Evolutionary conservation across 92 coral and sea anemone species (phyloP).

Genomic region (Phenganax stokvisi): DNA sequence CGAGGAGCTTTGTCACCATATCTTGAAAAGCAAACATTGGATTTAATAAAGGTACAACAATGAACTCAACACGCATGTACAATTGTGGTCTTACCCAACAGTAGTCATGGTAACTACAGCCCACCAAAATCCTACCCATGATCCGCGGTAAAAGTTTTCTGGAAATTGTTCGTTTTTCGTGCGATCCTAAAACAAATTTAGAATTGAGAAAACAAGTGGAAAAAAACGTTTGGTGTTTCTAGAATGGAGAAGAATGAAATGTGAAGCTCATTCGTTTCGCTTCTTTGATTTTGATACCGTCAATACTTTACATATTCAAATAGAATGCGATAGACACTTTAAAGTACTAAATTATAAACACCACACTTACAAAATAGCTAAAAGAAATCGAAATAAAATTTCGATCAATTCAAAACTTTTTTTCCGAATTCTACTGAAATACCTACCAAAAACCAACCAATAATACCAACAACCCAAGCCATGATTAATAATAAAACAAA

Average conservation of each 20-base stretch:
- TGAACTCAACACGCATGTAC: neutral
- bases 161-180: constrained; percentile 32
- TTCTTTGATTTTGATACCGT: neutral
- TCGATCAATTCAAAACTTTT: no score
- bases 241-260: neutral
- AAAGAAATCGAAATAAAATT: no score
- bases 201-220: neutral
- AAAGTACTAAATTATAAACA: no score
- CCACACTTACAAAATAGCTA: no score
- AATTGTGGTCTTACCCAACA: neutral
- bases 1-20: constrained; percentile 37
- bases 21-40: neutral
- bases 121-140: constrained; percentile 34
- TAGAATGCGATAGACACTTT: neutral
- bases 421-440: neutral
- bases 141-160: constrained; percentile 21
- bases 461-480: constrained; percentile 39
- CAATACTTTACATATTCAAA: neutral
- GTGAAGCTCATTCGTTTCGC: neutral
- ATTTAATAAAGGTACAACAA: neutral
- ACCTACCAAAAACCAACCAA: constrained; percentile 39
- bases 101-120: constrained; percentile 20
- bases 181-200: constrained; percentile 8
- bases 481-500: constrained; percentile 18
- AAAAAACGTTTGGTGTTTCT: neutral